Conservation (phyloP, 2,113 vertebrate species). For the Rhombomys opimus region DNA sequence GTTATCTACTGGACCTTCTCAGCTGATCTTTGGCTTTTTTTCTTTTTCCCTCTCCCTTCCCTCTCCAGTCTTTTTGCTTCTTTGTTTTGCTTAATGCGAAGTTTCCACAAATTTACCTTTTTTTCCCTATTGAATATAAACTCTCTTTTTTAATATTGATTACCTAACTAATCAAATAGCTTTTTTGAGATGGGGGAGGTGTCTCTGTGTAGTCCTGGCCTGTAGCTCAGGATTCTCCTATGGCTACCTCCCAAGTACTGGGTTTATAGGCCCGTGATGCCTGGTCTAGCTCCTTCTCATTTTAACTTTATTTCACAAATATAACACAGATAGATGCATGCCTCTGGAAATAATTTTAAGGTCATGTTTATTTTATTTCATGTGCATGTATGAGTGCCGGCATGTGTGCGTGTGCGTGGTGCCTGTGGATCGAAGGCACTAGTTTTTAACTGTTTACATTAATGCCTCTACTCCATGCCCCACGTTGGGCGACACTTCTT, state of each 20-base stretch:
- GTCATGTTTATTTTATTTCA: background rate
- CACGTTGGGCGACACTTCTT: too few relatives aligned
- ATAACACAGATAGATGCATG: background rate
- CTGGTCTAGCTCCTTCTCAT: background rate
- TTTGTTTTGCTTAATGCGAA: background rate
- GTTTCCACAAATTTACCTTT: conserved; percentile 14
- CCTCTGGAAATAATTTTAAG: background rate
- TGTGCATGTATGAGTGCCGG: too few relatives aligned
- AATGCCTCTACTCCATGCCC: too few relatives aligned
- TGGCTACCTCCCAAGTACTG: background rate
- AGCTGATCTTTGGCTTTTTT: background rate
- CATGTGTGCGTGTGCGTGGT: background rate
- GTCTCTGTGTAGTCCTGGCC: background rate
- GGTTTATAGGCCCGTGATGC: background rate
- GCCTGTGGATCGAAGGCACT: background rate
- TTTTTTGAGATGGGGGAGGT: background rate
- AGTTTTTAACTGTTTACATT: too few relatives aligned
- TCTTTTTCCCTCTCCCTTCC: background rate
- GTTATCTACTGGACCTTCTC: background rate
- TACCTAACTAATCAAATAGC: background rate
- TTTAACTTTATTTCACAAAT: conserved; percentile 39
- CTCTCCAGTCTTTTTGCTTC: background rate
- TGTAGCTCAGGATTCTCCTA: background rate
- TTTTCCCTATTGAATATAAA: conserved; percentile 3
- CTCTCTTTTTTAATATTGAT: background rate